phyloP scores from a whole-genome alignment of 1,140 invertebrate species.

The Meteorus sp. region DNA sequence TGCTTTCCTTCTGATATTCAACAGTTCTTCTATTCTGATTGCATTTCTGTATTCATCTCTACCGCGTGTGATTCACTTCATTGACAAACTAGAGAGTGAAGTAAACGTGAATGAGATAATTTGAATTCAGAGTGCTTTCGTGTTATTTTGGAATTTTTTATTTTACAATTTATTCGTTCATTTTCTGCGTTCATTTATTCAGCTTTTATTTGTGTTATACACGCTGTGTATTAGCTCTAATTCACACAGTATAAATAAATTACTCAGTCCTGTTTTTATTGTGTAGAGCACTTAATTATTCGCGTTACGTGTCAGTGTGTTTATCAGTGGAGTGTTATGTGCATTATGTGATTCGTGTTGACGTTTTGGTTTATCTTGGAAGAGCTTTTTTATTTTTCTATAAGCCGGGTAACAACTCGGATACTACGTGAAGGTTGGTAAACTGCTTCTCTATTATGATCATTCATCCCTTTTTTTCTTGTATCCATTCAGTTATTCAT shows the following conservation, averaged over 20 bases:
- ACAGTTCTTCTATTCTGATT: no score
- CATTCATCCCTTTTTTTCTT: background rate
- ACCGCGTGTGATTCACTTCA: no score
- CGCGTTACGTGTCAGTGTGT: constrained; percentile 1
- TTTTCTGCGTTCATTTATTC: no score
- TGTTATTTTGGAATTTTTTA: no score
- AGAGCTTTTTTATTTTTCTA: constrained; percentile 14
- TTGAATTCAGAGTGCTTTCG: background rate
- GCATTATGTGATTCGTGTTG: constrained; percentile 28
- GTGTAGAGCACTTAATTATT: background rate
- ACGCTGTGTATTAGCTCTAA: background rate
- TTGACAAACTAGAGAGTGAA: no score
- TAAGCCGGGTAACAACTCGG: constrained; percentile 14
- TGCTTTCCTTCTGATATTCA: no score
- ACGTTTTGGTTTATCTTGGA: background rate
- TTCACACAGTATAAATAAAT: no score
- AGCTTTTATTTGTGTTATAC: no score
- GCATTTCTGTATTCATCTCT: no score
- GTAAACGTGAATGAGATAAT: no score
- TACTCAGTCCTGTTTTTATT: background rate
- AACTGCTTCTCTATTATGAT: background rate
- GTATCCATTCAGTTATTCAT: no score
- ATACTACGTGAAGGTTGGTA: constrained; percentile 23
- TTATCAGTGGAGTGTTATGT: constrained; percentile 26
- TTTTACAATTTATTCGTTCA: no score